Evolutionary conservation across 2,113 vertebrate genomes (phyloP).

Genomic region (Sander vitreus): DNA sequence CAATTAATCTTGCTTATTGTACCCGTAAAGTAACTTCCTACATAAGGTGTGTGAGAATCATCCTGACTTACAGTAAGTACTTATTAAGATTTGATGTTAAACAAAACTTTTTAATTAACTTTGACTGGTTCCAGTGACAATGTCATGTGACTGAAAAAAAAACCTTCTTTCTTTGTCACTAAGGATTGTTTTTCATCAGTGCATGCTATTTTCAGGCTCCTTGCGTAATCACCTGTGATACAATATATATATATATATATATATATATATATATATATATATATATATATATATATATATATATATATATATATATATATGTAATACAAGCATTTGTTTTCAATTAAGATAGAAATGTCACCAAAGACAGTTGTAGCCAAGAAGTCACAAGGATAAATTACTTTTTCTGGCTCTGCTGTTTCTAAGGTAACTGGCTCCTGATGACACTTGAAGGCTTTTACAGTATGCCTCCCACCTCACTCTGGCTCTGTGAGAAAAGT

Average conservation of each 20-base stretch:
- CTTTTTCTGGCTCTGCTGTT: conserved; percentile 51
- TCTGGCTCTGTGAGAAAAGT: background rate
- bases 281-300: conserved; percentile 15
- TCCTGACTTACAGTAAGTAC: too few relatives aligned
- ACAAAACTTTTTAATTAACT: too few relatives aligned
- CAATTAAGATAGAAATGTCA: conserved; percentile 53
- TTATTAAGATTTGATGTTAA: too few relatives aligned
- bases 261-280: too few relatives aligned
- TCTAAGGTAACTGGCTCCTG: conserved; percentile 64
- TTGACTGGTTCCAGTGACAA: background rate
- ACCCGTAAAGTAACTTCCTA: too few relatives aligned
- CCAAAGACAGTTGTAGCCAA: conserved; percentile 10
- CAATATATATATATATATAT: background rate
- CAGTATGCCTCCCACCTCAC: conserved; percentile 32
- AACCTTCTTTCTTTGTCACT: background rate
- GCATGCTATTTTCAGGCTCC: conserved; percentile 47
- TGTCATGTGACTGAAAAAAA: background rate
- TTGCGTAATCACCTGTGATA: conserved; percentile 23
- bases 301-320: conserved; percentile 10
- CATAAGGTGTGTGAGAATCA: too few relatives aligned
- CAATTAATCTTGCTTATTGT: too few relatives aligned
- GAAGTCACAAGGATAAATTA: conserved; percentile 41
- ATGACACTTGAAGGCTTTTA: conserved; percentile 45
- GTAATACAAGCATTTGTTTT: conserved; percentile 3
- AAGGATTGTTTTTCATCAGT: background rate